phyloP scores from a whole-genome alignment of 2,888 invertebrate genomes.

The Pyrocoelia pectoralis region DNA sequence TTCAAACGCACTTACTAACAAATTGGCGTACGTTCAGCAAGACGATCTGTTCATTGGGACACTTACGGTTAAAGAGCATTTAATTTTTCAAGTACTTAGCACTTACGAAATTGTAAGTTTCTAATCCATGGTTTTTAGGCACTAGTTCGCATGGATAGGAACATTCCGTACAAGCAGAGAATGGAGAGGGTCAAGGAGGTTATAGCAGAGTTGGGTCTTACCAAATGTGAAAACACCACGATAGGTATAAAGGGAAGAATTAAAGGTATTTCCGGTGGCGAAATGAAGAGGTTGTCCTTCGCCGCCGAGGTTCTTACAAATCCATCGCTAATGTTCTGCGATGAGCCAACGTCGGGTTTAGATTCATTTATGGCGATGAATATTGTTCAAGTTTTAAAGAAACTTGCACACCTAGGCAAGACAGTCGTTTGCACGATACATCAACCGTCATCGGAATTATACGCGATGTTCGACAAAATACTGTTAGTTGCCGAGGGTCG shows the following conservation, averaged over 20 bases:
- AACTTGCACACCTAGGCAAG: slow-evolving; percentile 81
- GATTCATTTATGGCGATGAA: slow-evolving; percentile 98
- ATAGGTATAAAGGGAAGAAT: slow-evolving; percentile 89
- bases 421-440: slow-evolving; percentile 94
- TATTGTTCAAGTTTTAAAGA: slow-evolving; percentile 83
- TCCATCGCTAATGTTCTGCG: slow-evolving; percentile 94
- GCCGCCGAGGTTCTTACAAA: slow-evolving; percentile 97
- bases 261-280: slow-evolving; percentile 96
- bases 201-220: slow-evolving; percentile 78
- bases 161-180: slow-evolving; percentile 76
- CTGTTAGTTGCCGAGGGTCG: slow-evolving; percentile 91
- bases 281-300: slow-evolving; percentile 93
- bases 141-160: slow-evolving; percentile 83
- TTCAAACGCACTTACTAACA: slow-evolving; percentile 74
- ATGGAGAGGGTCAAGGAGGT: slow-evolving; percentile 86
- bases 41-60: slow-evolving; percentile 93
- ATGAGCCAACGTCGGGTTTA: slow-evolving; percentile 96
- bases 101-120: background rate
- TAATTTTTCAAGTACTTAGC: slow-evolving; percentile 78
- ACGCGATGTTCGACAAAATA: slow-evolving; percentile 88
- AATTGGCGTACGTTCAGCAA: slow-evolving; percentile 93
- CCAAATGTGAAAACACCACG: slow-evolving; percentile 88
- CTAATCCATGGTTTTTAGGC: slow-evolving; percentile 64
- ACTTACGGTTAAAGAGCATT: slow-evolving; percentile 87
- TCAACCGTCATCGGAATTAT: slow-evolving; percentile 93